Conservation (phyloP, 1,140 invertebrate genomes). For the Nasonia vitripennis region DNA sequence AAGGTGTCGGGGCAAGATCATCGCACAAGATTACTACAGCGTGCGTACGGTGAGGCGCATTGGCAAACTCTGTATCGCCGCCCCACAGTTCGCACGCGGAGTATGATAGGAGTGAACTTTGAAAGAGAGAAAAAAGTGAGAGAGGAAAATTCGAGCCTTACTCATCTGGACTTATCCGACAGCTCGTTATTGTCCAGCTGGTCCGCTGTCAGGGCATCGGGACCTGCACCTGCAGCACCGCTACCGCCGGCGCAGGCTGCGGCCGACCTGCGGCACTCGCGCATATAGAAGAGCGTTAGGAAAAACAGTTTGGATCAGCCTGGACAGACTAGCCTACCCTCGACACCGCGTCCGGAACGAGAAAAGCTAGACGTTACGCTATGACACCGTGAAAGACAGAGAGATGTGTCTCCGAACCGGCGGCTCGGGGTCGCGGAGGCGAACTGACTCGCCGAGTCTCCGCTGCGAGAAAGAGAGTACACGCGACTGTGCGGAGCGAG, state of each 20-base stretch:
- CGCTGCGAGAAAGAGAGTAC: neutral
- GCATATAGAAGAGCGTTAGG: conserved; percentile 46
- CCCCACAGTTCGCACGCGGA: no score
- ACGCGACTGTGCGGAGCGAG: neutral
- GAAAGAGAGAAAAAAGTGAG: neutral
- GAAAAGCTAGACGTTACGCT: no score
- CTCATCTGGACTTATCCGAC: conserved; percentile 35
- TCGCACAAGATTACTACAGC: no score
- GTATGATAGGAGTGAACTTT: no score
- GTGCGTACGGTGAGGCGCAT: no score
- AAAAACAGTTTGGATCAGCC: conserved; percentile 36
- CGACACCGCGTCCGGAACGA: no score
- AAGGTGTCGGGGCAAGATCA: no score
- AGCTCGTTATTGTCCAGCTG: conserved; percentile 2
- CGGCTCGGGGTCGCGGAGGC: conserved; percentile 8
- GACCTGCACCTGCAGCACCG: neutral
- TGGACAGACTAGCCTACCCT: no score
- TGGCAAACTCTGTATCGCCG: no score
- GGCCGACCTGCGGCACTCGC: conserved; percentile 33
- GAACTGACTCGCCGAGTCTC: neutral
- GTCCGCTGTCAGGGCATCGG: neutral
- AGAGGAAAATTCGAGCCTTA: conserved; percentile 12
- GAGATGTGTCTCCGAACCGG: neutral
- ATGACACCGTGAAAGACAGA: no score
- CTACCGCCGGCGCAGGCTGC: neutral